These are phyloP conservation scores for Noctua comes DNA, from an alignment of 2,888 invertebrate species.

Conservation along the genomic window DNA sequence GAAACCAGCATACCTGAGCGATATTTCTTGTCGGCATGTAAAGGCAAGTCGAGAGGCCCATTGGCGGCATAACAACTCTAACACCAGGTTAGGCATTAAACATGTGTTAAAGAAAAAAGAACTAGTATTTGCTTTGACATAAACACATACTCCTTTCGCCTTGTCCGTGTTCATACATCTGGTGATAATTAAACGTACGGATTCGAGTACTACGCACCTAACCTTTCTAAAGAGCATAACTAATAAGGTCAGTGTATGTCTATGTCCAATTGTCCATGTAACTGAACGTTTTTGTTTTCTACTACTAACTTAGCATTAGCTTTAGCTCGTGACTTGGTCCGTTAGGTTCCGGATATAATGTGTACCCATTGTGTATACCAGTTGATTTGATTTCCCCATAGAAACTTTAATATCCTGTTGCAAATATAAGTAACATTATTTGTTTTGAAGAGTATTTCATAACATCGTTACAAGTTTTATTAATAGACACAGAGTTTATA, in stretches of 20 bases:
- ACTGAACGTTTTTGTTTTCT: background rate
- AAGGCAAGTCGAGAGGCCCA: too few relatives aligned
- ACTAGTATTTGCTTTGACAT: too few relatives aligned
- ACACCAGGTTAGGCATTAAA: too few relatives aligned
- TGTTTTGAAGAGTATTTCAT: conserved; percentile 15
- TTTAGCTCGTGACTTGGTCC: conserved; percentile 3
- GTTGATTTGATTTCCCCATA: conserved; percentile 42
- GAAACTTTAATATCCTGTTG: conserved; percentile 44
- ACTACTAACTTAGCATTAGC: too few relatives aligned
- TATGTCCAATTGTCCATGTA: background rate
- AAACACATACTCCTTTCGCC: background rate
- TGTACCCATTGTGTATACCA: conserved; percentile 4
- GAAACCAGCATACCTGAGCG: too few relatives aligned
- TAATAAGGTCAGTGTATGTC: background rate
- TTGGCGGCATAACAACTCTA: too few relatives aligned
- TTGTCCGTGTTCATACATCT: background rate
- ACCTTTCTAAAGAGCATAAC: background rate
- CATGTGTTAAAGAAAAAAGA: too few relatives aligned
- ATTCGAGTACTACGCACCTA: background rate
- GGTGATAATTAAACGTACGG: background rate
- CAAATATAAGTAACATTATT: conserved; percentile 35
- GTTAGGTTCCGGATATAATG: conserved; percentile 17
- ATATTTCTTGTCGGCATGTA: too few relatives aligned
- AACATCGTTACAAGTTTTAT: background rate
- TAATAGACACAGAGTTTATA: background rate